Percentiles rank a stretch among this genome's conserved stretches.
Conservation (phyloP, 2,113 vertebrate species). For the Leptobrachium leishanense region DNA sequence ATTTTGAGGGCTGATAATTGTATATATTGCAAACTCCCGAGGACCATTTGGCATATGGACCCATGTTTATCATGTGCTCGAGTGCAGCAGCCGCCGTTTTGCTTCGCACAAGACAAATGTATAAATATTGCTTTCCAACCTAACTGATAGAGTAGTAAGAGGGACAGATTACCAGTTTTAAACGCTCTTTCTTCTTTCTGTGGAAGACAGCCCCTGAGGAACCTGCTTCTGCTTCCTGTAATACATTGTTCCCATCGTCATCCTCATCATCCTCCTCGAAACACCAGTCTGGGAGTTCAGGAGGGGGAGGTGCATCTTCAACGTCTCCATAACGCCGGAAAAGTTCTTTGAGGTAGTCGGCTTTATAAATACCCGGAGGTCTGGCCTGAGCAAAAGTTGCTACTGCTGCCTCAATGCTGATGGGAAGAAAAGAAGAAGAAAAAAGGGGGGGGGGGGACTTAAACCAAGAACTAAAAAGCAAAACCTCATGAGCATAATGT, state of each 20-base stretch:
- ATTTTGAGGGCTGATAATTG: no score
- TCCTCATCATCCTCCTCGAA: conserved; percentile 88
- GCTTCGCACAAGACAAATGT: no score
- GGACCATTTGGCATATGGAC: no score
- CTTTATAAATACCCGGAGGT: conserved; percentile 97
- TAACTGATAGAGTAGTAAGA: background rate
- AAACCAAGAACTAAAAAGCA: no score
- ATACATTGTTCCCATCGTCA: conserved; percentile 67
- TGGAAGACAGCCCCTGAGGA: conserved; percentile 81
- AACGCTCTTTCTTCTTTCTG: conserved; percentile 89
- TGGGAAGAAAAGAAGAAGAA: conserved; percentile 51
- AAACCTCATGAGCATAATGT: no score
- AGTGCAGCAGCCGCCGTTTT: no score
- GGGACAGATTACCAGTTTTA: conserved; percentile 83
- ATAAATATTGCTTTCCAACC: no score
- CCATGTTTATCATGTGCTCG: no score
- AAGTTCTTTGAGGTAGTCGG: conserved; percentile 95
- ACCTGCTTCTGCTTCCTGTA: conserved; percentile 85
- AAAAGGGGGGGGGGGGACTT: no score
- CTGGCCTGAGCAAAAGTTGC: conserved; percentile 87
- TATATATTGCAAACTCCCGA: no score
- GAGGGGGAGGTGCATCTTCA: conserved; percentile 85
- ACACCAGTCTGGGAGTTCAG: conserved; percentile 92
- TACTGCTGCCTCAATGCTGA: conserved; percentile 92
- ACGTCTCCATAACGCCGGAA: conserved; percentile 92